Conservation (phyloP, 2,113 vertebrate species). For the Hypomesus transpacificus region DNA sequence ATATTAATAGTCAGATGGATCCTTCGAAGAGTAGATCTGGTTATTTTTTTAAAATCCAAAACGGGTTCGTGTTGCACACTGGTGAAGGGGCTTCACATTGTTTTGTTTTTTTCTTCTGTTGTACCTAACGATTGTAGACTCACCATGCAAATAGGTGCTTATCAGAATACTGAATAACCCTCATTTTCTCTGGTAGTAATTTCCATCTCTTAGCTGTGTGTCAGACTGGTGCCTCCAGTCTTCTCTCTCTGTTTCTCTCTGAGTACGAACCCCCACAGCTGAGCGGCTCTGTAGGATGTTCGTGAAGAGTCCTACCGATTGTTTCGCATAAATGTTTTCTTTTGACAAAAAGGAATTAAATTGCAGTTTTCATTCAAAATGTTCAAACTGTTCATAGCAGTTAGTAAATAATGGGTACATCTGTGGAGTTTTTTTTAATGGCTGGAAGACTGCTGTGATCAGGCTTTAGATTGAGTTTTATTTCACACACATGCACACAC, state of each 20-base stretch:
- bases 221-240: slow-evolving; percentile 69
- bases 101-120: too few relatives aligned
- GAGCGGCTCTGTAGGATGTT: slow-evolving; percentile 6
- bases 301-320: neutral
- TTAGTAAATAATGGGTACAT: too few relatives aligned
- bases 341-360: too few relatives aligned
- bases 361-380: too few relatives aligned
- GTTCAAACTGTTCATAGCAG: too few relatives aligned
- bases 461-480: neutral
- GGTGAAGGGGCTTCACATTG: too few relatives aligned
- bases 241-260: slow-evolving; percentile 23
- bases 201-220: slow-evolving; percentile 82
- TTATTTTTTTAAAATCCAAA: too few relatives aligned
- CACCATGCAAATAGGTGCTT: slow-evolving; percentile 79
- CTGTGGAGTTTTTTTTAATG: too few relatives aligned
- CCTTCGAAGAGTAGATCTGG: too few relatives aligned
- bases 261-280: slow-evolving; percentile 21
- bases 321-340: neutral
- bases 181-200: slow-evolving; percentile 84
- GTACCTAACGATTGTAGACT: too few relatives aligned
- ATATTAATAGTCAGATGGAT: too few relatives aligned
- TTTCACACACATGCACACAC: neutral
- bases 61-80: too few relatives aligned
- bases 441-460: neutral
- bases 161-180: slow-evolving; percentile 83